phyloP scores from a whole-genome alignment of 64 coral and sea anemone species.

The Stylophora pistillata region DNA sequence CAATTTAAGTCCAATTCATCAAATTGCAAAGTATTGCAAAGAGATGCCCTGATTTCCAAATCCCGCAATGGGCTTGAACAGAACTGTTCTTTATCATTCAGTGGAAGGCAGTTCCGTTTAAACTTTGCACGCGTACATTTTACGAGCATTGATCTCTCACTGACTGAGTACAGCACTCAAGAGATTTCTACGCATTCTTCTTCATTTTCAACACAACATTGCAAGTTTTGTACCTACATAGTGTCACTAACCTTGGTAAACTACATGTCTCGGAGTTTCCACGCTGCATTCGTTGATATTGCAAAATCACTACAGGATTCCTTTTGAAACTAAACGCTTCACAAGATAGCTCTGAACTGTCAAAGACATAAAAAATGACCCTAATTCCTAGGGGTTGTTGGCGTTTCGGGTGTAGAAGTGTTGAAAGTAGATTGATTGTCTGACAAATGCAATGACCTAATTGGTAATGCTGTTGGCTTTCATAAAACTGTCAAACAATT shows the following conservation, averaged over 20 bases:
- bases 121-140: neutral
- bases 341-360: constrained; percentile 4
- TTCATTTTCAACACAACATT: neutral
- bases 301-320: neutral
- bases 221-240: neutral
- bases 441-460: neutral
- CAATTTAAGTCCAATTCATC: neutral
- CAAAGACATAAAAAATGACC: constrained; percentile 40
- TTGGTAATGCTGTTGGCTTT: neutral
- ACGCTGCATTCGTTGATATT: neutral
- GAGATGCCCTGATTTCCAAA: neutral
- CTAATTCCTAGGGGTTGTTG: constrained; percentile 36
- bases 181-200: neutral
- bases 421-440: constrained; percentile 12
- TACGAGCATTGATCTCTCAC: neutral
- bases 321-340: constrained; percentile 24
- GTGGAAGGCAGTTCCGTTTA: neutral
- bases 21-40: neutral
- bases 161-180: neutral
- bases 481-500: neutral
- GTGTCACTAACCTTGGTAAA: constrained; percentile 16
- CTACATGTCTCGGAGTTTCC: neutral
- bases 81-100: constrained; percentile 30
- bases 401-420: constrained; percentile 31
- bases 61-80: neutral